Evolutionary conservation across 2,888 invertebrate species (phyloP).

Genomic region (Troides oblongomaculatus): DNA sequence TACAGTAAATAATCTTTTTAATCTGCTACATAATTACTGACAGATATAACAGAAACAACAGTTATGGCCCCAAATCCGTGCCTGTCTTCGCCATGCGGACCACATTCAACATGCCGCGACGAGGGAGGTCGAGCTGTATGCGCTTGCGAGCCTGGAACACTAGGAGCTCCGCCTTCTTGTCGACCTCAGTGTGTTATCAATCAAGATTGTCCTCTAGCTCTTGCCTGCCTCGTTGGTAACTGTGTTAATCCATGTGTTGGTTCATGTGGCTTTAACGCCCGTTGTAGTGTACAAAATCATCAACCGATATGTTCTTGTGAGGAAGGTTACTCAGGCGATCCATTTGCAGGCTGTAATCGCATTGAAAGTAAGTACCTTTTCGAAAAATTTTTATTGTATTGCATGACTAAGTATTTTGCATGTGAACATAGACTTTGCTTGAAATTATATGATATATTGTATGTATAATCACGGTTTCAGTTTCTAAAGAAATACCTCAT

Average conservation of each 20-base stretch:
- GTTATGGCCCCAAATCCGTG: slow-evolving; percentile 80
- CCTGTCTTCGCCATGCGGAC: slow-evolving; percentile 84
- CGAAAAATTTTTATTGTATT: slow-evolving; percentile 24
- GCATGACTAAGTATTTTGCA: slow-evolving; percentile 30
- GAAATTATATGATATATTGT: slow-evolving; percentile 22
- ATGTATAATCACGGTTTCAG: slow-evolving; percentile 60
- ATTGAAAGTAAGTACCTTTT: slow-evolving; percentile 74
- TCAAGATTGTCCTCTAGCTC: slow-evolving; percentile 87
- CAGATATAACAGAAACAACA: slow-evolving; percentile 55
- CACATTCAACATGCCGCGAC: slow-evolving; percentile 82
- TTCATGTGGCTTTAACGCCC: slow-evolving; percentile 87
- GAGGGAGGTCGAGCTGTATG: slow-evolving; percentile 85
- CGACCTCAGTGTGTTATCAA: slow-evolving; percentile 89
- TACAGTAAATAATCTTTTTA: not conserved
- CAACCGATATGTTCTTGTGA: slow-evolving; percentile 87
- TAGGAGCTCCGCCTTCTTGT: slow-evolving; percentile 89
- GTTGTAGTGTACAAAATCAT: slow-evolving; percentile 87
- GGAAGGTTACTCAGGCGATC: slow-evolving; percentile 88
- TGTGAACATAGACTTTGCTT: slow-evolving; percentile 14
- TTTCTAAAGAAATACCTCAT: slow-evolving; percentile 79
- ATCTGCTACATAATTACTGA: not conserved
- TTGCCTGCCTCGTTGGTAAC: slow-evolving; percentile 85
- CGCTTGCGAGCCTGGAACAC: slow-evolving; percentile 85
- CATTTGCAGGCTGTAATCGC: slow-evolving; percentile 86
- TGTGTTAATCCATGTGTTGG: slow-evolving; percentile 89